Evolutionary conservation across 2,113 vertebrate species (phyloP), one percentile per base, ranked within the genome.

Genomic region (Pterocles gutturalis): DNA sequence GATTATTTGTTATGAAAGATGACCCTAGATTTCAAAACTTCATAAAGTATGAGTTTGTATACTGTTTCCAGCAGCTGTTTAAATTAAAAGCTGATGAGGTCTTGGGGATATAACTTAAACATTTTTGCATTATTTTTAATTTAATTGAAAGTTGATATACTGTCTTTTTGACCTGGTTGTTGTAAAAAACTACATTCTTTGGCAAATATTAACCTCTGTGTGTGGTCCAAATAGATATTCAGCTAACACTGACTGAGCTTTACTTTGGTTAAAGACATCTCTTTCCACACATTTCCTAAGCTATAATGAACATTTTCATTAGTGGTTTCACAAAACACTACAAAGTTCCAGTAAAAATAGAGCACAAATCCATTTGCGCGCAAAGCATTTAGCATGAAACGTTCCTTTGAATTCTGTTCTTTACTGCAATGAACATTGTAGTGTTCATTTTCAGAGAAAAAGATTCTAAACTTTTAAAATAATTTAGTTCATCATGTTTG

Each of bases 221-320:
- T 98, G 98, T 98, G 98, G 98, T 98, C 97, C 96, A 94, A 97
- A 94, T 91, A 98, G 94, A 97, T 96, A 91, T 49, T 91, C 13
- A 5, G 71, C 88, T 84, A 95, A 95, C 85, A 79, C 7, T 51
- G 95, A 93, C 94, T 26, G 34, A 98, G 92, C 43, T 13, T 96
- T 96, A 91, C 96, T 93, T 96, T 97, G 91, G 88, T 96, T 97
- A 95, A 98, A 96, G 96, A 88, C 89, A 85, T 97, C 95, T 98
- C 96, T 97, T 96, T 97, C 93, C 95, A 96, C 97, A 94, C 81
- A 46, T 96, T 97, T 98, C 72, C 83, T 83, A 91, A 87, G 93
- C 88, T 94, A 55, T 96, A 97, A 95, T 82, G 96, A 97, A 87
- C 80, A 82, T 76, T 98, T 98, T 98, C 97, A 81, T 94, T 96